A percentile compares a stretch with the other conserved stretches of the same genome.
phyloP scores from a whole-genome alignment of 2,113 vertebrate genomes.

The Emydocephalus ijimae region DNA sequence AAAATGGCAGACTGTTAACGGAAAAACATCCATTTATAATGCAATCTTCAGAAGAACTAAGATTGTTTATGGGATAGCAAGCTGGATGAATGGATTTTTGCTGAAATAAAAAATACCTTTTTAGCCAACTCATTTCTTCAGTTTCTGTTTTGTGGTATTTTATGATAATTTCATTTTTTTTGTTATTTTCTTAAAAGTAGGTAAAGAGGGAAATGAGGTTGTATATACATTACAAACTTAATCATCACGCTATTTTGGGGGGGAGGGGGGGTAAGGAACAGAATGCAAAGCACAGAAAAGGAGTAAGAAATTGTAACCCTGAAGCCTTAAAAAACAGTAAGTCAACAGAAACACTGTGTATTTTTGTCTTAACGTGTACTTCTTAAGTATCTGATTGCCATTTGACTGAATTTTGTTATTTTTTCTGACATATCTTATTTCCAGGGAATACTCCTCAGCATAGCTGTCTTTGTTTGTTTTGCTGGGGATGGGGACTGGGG shows the following conservation, averaged over 20 bases:
- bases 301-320: neutral
- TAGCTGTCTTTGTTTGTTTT: neutral
- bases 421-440: neutral
- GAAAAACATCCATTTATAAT: slow-evolving; percentile 19
- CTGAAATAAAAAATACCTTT: slow-evolving; percentile 58
- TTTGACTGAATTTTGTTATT: neutral
- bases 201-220: slow-evolving; percentile 35
- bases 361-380: neutral
- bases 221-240: neutral
- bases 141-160: slow-evolving; percentile 42
- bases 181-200: slow-evolving; percentile 70
- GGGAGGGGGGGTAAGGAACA: neutral
- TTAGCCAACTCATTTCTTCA: slow-evolving; percentile 48
- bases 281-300: neutral
- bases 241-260: neutral
- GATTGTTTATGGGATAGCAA: slow-evolving; percentile 31
- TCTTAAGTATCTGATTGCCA: neutral
- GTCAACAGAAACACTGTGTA: neutral
- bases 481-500: neutral
- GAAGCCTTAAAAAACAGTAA: neutral
- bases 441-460: neutral
- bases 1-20: slow-evolving; percentile 17
- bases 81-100: slow-evolving; percentile 41
- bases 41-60: slow-evolving; percentile 34
- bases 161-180: slow-evolving; percentile 55